These are phyloP conservation scores for Falco rusticolus DNA, from an alignment of 2,797 vertebrate species.

Conservation along the genomic window DNA sequence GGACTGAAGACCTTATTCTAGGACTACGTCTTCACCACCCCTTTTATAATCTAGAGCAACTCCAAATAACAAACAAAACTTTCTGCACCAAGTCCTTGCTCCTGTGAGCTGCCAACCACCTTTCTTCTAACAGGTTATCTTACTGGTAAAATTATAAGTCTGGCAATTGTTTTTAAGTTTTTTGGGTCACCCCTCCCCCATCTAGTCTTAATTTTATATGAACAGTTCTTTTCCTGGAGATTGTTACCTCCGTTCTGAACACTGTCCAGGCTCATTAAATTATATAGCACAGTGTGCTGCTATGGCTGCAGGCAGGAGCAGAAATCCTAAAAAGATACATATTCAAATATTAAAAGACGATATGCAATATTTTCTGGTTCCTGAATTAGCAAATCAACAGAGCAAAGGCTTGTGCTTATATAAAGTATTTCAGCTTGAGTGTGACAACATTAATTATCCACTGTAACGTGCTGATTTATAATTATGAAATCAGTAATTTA, in stretches of 20 bases:
- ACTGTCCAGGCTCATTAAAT: background rate
- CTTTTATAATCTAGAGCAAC: background rate
- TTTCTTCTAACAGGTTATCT: background rate
- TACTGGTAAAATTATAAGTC: background rate
- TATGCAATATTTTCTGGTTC: slow-evolving; percentile 62
- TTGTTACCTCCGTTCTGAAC: background rate
- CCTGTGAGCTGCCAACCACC: background rate
- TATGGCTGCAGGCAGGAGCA: background rate
- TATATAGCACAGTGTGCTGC: background rate
- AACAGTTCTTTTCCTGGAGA: background rate
- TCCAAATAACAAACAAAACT: background rate
- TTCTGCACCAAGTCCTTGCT: background rate
- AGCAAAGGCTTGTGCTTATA: slow-evolving; percentile 53
- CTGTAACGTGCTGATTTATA: slow-evolving; percentile 69
- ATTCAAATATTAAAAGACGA: slow-evolving; percentile 49
- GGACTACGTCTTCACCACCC: background rate
- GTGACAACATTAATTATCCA: slow-evolving; percentile 75
- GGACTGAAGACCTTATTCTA: background rate
- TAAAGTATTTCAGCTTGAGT: slow-evolving; percentile 66
- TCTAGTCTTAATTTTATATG: background rate
- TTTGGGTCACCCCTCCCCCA: background rate
- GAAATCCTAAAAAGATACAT: background rate
- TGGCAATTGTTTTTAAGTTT: background rate
- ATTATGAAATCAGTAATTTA: slow-evolving; percentile 78
- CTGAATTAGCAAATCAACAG: slow-evolving; percentile 67